Conservation (phyloP, 2,113 vertebrate genomes). For the Struthidea cinerea region DNA sequence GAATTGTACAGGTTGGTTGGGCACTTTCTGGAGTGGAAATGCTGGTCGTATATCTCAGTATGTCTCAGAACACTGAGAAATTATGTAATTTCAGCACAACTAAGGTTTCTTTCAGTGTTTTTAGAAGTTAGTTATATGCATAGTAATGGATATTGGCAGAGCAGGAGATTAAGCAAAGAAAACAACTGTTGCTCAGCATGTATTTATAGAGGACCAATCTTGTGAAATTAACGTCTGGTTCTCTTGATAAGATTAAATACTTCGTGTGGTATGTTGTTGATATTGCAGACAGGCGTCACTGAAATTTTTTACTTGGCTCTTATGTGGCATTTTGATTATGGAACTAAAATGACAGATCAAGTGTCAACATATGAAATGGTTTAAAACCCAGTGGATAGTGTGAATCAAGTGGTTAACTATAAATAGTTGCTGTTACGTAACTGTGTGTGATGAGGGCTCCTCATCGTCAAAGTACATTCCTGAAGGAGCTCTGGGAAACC, state of each 20-base stretch:
- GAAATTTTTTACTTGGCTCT: neutral
- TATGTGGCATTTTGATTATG: neutral
- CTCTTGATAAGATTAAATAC: neutral
- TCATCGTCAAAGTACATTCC: neutral
- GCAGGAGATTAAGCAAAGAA: neutral
- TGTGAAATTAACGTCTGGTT: neutral
- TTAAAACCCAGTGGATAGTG: constrained; percentile 13
- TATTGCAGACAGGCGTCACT: neutral
- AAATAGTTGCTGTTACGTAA: constrained; percentile 30
- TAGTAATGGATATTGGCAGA: neutral
- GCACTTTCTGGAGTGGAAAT: neutral
- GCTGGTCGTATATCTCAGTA: neutral
- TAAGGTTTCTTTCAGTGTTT: neutral
- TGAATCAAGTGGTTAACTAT: constrained; percentile 33
- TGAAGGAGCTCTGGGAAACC: neutral
- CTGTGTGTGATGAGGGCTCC: neutral
- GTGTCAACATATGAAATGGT: neutral
- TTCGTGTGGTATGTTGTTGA: neutral
- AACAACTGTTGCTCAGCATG: neutral
- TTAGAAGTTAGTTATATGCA: neutral
- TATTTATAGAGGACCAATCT: neutral
- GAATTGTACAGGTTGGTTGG: neutral
- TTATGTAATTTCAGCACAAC: neutral
- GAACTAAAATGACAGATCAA: neutral
- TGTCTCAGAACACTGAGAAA: neutral